phyloP scores from a whole-genome alignment of 2,113 vertebrate genomes.

The Tupaia tana region DNA sequence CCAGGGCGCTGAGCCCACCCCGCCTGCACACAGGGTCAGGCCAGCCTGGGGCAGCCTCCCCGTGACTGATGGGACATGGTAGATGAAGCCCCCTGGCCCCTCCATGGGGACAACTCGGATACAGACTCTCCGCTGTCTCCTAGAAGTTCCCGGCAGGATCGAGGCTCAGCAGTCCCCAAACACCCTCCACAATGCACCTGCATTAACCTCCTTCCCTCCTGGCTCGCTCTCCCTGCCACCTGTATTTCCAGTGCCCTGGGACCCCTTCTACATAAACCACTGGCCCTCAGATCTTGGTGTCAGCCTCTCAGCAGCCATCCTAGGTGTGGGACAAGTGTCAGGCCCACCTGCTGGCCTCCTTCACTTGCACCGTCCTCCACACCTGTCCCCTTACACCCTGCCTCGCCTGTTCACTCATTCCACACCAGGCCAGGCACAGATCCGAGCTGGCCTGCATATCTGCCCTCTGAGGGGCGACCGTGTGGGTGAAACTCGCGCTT shows the following conservation, averaged over 20 bases:
- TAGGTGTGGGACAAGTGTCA: background rate
- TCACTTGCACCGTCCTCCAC: background rate
- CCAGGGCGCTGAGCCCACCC: background rate
- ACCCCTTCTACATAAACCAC: background rate
- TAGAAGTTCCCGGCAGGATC: rapidly evolving
- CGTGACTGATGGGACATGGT: rapidly evolving
- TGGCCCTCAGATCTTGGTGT: background rate
- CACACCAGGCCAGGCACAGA: background rate
- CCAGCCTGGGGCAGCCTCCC: background rate
- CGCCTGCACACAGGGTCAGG: no score
- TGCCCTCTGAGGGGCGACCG: rapidly evolving
- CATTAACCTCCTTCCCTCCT: rapidly evolving
- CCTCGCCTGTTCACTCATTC: background rate
- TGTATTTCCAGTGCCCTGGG: background rate
- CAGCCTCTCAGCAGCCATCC: background rate
- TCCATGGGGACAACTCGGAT: background rate
- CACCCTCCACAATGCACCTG: rapidly evolving
- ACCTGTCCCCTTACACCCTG: background rate
- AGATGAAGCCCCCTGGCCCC: rapidly evolving
- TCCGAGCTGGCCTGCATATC: rapidly evolving
- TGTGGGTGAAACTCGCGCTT: background rate
- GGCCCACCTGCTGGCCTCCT: background rate
- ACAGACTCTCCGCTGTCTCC: rapidly evolving
- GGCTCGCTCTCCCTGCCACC: background rate
- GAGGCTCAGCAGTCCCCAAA: background rate